Base-by-base conservation (phyloP, 2,797 vertebrate genomes). In the Melanotaenia parkinsoni region DNA sequence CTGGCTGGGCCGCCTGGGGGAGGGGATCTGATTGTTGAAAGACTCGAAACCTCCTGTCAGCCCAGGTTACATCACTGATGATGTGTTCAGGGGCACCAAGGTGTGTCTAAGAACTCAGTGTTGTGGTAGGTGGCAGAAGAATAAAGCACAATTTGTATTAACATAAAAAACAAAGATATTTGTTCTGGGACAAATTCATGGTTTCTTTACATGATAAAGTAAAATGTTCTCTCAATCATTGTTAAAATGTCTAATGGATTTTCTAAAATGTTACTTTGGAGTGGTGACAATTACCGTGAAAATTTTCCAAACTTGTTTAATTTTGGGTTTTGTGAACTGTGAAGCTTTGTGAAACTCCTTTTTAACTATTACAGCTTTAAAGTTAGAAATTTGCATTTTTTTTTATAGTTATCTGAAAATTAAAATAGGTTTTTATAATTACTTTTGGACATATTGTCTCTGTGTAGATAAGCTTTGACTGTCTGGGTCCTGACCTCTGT, bases 381-480 rank as follows among this genome's bases (percentile, higher is more conserved):
- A 14, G 5, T 43, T 14, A 47, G 16, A 43, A 5, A 43, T 16
- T 16, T 5, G 16, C 1, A 6, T 4, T 43, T 43, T 18, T 18
- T 43, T 10, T 10, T 13, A 47, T 7, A 47, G 43, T 47, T 47
- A 6, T 47, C 16, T 47, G 18, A 22, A 22, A 51, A 51, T n/a
- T 24, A 51, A 51, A 51, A 51, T 6, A 47, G 16, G 22, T 37
- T 37, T 60, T 13, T 51, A 11, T 7, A 57, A 32, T 67, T 38
- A 56, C 20, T 57, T 22, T 24, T 53, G 0, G 12, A 51, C 13
- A 43, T 70, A 57, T 79, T 70, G 18, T 43, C 33, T 16, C 14
- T n/a, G 20, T 37, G 38, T 16, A 58, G 65, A 56, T 2, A 1
- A 66, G 18, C 53, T 79, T 26, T 63, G 67, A 51, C 26, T 59